These are phyloP conservation scores for Verasper variegatus DNA, from an alignment of 2,113 vertebrate genomes.

Conservation along the genomic window DNA sequence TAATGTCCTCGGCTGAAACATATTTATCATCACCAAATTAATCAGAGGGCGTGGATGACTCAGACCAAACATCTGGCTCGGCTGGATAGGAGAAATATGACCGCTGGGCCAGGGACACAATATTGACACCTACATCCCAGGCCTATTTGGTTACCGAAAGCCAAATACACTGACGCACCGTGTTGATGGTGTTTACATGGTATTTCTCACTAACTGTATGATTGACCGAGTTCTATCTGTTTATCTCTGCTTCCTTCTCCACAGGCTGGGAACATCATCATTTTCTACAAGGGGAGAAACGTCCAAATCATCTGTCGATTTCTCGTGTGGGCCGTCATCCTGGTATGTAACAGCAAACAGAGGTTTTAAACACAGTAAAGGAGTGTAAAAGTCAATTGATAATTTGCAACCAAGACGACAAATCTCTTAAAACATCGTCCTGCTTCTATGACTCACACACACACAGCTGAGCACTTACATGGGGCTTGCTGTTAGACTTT, in stretches of 20 bases:
- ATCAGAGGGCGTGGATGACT: constrained; percentile 76
- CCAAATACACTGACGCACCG: constrained; percentile 23
- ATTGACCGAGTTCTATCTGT: constrained; percentile 28
- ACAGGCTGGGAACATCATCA: constrained; percentile 84
- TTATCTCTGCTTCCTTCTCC: constrained; percentile 51
- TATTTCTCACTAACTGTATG: constrained; percentile 51
- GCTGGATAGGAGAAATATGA: constrained; percentile 71
- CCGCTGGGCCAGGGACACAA: constrained; percentile 71
- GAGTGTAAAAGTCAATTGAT: constrained; percentile 24
- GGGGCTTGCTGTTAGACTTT: constrained; percentile 16
- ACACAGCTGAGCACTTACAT: constrained; percentile 16
- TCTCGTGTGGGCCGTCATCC: constrained; percentile 83
- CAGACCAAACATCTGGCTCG: constrained; percentile 71
- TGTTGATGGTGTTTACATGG: constrained; percentile 39
- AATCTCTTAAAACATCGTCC: constrained; percentile 21
- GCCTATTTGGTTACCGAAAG: constrained; percentile 73
- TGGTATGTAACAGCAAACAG: constrained; percentile 81
- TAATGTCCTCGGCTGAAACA: constrained; percentile 81
- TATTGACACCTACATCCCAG: constrained; percentile 71
- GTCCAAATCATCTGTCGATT: constrained; percentile 83
- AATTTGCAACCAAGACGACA: constrained; percentile 42
- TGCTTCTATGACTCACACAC: constrained; percentile 34
- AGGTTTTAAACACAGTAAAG: constrained; percentile 24
- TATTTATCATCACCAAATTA: constrained; percentile 87
- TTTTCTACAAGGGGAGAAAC: constrained; percentile 79